phyloP scores from a whole-genome alignment of 2,113 vertebrate species.

The Ranitomeya variabilis region DNA sequence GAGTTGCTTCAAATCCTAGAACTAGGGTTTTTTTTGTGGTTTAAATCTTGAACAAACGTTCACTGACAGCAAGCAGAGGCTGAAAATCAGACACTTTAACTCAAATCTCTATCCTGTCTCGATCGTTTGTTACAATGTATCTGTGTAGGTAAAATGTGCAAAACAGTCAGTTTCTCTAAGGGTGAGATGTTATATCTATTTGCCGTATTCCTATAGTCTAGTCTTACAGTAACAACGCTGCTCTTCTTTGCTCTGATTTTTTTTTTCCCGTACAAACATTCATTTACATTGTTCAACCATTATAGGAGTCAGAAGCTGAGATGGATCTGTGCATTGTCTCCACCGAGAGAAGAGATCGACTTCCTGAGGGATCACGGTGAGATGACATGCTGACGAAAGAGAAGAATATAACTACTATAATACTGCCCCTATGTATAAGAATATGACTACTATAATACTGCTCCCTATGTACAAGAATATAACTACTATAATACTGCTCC shows the following conservation, averaged over 20 bases:
- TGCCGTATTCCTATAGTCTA: no score
- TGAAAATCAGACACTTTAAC: no score
- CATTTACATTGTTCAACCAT: conserved; percentile 34
- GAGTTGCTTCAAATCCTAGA: conserved; percentile 64
- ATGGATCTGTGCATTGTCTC: conserved; percentile 90
- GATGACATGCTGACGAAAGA: conserved; percentile 6
- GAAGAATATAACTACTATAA: not conserved
- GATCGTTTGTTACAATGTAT: not conserved
- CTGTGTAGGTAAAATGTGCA: not conserved
- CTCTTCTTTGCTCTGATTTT: not conserved
- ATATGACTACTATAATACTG: conserved; percentile 2
- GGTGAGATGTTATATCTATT: not conserved
- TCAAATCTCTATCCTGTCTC: not conserved
- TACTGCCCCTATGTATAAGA: not conserved
- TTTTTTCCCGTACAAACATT: not conserved
- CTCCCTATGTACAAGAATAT: not conserved
- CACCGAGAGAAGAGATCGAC: conserved; percentile 72
- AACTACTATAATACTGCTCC: not conserved
- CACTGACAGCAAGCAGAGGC: no score
- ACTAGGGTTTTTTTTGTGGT: not conserved
- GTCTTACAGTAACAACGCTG: no score
- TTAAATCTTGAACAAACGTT: no score
- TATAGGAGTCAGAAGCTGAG: conserved; percentile 91
- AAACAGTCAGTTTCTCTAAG: not conserved
- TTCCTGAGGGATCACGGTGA: conserved; percentile 73